phyloP scores from a whole-genome alignment of 1,140 invertebrate species.

The Venustaconcha ellipsiformis region DNA sequence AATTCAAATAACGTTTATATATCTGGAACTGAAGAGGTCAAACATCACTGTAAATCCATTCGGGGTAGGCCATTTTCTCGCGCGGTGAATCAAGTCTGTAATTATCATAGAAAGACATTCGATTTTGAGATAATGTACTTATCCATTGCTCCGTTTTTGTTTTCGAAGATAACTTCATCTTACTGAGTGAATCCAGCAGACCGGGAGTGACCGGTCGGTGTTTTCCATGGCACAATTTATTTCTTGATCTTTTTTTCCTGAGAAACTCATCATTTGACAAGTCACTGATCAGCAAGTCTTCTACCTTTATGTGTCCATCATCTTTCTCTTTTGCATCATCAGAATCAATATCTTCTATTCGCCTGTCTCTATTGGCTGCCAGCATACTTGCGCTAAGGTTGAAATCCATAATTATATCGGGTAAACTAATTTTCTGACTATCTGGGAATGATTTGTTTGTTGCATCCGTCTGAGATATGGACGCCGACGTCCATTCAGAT shows the following conservation, averaged over 20 bases:
- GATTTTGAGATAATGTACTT: neutral
- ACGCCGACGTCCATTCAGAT: neutral
- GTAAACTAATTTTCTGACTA: conserved; percentile 17
- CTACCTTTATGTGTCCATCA: conserved; percentile 2
- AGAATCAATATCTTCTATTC: neutral
- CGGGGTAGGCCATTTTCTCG: no score
- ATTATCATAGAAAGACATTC: no score
- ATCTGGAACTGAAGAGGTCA: no score
- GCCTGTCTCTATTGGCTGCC: neutral
- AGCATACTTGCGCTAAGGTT: conserved; percentile 16
- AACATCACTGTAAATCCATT: no score
- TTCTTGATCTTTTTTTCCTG: conserved; percentile 1
- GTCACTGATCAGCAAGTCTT: conserved; percentile 14
- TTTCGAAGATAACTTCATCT: conserved; percentile 15
- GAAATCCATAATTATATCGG: conserved; percentile 30
- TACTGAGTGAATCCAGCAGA: conserved; percentile 21
- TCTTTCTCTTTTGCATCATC: neutral
- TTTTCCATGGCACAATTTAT: conserved; percentile 10
- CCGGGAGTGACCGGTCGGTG: conserved; percentile 27
- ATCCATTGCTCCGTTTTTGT: conserved; percentile 29
- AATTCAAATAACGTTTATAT: no score
- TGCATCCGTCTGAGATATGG: neutral
- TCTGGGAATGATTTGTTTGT: neutral
- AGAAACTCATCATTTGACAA: conserved; percentile 25
- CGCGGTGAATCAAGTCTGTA: no score